Evolutionary conservation across 2,888 invertebrate species (phyloP).

Genomic region (Agrotis exclamationis): DNA sequence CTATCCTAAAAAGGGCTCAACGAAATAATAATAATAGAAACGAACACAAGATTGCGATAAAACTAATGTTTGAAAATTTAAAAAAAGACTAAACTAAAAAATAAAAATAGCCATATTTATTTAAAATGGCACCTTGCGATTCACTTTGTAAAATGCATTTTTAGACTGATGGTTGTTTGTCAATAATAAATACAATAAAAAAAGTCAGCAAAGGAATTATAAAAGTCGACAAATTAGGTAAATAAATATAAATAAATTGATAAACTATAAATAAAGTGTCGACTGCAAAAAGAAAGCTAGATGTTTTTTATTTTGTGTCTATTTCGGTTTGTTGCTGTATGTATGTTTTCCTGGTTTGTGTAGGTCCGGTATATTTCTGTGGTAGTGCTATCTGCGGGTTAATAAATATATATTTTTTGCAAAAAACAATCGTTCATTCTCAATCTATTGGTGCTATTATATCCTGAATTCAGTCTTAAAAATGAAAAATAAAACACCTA

Average conservation of each 20-base stretch:
- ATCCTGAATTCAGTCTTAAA: constrained; percentile 87
- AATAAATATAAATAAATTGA: constrained; percentile 61
- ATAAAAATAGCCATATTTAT: constrained; percentile 86
- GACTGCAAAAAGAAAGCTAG: constrained; percentile 62
- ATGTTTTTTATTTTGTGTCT: constrained; percentile 58
- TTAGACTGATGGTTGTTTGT: constrained; percentile 63
- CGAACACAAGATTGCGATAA: constrained; percentile 86
- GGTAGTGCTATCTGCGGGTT: constrained; percentile 83
- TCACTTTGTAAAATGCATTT: constrained; percentile 82
- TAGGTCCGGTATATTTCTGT: constrained; percentile 70
- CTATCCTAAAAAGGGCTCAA: constrained; percentile 76
- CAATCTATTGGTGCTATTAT: constrained; percentile 85
- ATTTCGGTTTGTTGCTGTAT: constrained; percentile 58
- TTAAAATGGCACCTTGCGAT: constrained; percentile 89
- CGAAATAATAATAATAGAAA: constrained; percentile 79
- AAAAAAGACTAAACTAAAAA: constrained; percentile 83
- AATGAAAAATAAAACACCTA: constrained; percentile 84
- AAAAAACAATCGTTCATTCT: constrained; percentile 72
- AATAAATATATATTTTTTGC: constrained; percentile 61
- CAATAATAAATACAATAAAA: constrained; percentile 53
- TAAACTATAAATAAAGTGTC: constrained; percentile 59
- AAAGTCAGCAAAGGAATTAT: constrained; percentile 57
- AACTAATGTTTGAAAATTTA: constrained; percentile 79
- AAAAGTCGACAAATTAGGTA: constrained; percentile 64
- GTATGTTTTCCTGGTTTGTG: constrained; percentile 63